Conservation (phyloP, 2,797 vertebrate species). For the Syndactyla subalaris region DNA sequence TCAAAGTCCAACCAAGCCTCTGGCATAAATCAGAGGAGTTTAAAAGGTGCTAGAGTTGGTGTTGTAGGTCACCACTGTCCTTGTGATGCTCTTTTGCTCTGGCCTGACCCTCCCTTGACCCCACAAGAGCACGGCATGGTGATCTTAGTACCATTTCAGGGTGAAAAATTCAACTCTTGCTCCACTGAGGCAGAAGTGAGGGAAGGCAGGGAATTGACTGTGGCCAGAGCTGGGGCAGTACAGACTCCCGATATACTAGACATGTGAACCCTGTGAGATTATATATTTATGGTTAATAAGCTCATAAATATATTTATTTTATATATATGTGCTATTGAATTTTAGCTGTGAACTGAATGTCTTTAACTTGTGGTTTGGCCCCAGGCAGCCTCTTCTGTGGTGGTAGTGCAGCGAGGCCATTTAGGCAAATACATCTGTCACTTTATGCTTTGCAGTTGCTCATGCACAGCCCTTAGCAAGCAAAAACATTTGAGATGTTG, state of each 20-base stretch:
- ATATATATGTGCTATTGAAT: neutral
- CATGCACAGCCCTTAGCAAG: neutral
- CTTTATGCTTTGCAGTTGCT: neutral
- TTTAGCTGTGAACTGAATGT: neutral
- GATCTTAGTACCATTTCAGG: neutral
- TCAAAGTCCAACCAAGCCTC: neutral
- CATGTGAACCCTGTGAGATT: neutral
- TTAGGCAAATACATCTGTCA: neutral
- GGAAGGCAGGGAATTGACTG: neutral
- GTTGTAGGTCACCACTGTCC: neutral
- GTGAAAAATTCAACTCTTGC: neutral
- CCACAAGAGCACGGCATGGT: neutral
- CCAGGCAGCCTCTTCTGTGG: neutral
- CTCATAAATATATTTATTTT: neutral
- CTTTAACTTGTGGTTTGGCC: neutral
- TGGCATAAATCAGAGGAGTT: neutral
- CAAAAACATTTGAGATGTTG: neutral
- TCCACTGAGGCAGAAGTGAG: neutral
- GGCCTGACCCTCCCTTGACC: neutral
- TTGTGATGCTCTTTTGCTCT: neutral
- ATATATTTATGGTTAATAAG: neutral
- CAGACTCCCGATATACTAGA: neutral
- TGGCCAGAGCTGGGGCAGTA: neutral
- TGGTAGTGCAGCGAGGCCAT: neutral
- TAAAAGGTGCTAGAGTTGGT: neutral